Conservation (phyloP, 2,113 vertebrate species). For the Pollachius pollachius region DNA sequence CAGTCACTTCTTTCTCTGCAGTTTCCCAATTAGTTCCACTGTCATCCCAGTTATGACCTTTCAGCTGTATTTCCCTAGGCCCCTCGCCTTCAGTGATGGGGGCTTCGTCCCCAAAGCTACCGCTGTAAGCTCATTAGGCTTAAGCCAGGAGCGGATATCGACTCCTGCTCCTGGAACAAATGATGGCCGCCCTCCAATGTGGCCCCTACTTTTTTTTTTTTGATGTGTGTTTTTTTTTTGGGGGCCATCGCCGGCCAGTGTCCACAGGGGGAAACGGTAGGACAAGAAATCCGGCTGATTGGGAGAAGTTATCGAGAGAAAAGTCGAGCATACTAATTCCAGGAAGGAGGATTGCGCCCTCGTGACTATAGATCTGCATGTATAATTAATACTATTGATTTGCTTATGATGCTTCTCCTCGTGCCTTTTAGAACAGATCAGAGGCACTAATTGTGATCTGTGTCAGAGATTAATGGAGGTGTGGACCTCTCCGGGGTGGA, state of each 20-base stretch:
- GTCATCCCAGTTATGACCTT: conserved; percentile 28
- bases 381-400: conserved; percentile 72
- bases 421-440: conserved; percentile 55
- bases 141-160: background rate
- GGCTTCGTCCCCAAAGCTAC: conserved; percentile 4
- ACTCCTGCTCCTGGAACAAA: background rate
- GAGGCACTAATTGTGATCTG: conserved; percentile 70
- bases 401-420: conserved; percentile 55
- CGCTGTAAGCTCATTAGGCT: background rate
- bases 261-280: no score
- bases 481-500: conserved; percentile 47
- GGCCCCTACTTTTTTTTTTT: background rate
- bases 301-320: conserved; percentile 19
- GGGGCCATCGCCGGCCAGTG: background rate
- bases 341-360: conserved; percentile 29
- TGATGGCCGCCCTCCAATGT: background rate
- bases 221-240: background rate
- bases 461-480: conserved; percentile 74
- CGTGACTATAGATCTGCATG: conserved; percentile 51
- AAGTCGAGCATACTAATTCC: conserved; percentile 16
- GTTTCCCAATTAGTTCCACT: conserved; percentile 22
- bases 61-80: conserved; percentile 21
- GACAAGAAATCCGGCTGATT: background rate
- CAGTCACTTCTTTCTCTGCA: background rate
- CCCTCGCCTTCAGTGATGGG: conserved; percentile 6